phyloP scores from a whole-genome alignment of 1,140 invertebrate genomes.

The Drosophila littoralis region DNA sequence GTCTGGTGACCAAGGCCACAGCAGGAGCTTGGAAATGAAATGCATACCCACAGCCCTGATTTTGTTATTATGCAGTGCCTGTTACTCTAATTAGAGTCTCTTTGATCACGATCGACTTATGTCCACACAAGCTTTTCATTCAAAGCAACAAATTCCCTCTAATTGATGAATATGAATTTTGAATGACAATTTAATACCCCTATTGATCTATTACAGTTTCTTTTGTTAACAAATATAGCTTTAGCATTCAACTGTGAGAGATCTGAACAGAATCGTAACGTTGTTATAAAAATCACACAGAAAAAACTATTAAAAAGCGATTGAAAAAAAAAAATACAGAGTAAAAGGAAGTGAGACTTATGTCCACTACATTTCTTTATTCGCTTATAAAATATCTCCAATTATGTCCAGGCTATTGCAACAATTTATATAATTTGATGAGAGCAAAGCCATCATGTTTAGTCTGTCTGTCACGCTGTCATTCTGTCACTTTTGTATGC shows the following conservation, averaged over 20 bases:
- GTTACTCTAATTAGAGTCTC: conserved; percentile 49
- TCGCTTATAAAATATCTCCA: too few species aligned
- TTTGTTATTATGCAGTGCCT: conserved; percentile 11
- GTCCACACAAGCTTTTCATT: conserved; percentile 44
- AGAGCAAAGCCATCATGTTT: conserved; percentile 6
- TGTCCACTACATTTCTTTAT: too few species aligned
- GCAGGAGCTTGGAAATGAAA: conserved; percentile 7
- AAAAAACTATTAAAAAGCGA: too few species aligned
- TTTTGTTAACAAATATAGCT: too few species aligned
- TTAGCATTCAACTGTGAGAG: too few species aligned
- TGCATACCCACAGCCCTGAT: background rate
- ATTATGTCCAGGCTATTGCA: background rate
- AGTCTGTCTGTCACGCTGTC: conserved; percentile 17
- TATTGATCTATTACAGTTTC: too few species aligned
- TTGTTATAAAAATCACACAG: too few species aligned
- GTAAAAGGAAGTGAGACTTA: too few species aligned
- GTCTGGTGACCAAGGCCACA: background rate
- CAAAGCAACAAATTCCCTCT: conserved; percentile 9
- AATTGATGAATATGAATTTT: background rate
- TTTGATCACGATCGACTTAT: conserved; percentile 38
- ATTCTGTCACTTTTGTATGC: conserved; percentile 31
- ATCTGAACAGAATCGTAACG: too few species aligned
- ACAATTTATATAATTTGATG: conserved; percentile 11
- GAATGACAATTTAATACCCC: background rate
- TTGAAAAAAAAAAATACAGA: background rate